Percentiles rank a stretch among this genome's conserved stretches.
These are phyloP conservation scores for Aphrocallistes beatrix DNA, from an alignment of 37 sponge, comb jelly and placozoan species.

Conservation along the genomic window DNA sequence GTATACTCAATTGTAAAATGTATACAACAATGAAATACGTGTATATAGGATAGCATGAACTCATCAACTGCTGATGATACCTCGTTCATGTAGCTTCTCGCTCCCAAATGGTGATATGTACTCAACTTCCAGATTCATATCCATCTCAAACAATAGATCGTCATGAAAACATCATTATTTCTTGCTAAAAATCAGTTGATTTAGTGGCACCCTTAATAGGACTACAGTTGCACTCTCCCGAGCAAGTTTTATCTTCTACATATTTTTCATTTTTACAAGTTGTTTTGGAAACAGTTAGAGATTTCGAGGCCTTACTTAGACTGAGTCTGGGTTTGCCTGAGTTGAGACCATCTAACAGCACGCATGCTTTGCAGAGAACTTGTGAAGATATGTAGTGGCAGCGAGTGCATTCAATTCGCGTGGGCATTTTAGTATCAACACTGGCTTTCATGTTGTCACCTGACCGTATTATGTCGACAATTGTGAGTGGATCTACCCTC, in stretches of 20 bases:
- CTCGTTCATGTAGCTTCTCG: too few relatives aligned
- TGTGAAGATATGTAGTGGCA: constrained; percentile 96
- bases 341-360: constrained; percentile 85
- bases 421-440: constrained; percentile 73
- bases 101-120: too few relatives aligned
- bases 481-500: constrained; percentile 56
- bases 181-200: too few relatives aligned
- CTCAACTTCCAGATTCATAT: too few relatives aligned
- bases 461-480: constrained; percentile 88
- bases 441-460: constrained; percentile 72
- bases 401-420: constrained; percentile 53
- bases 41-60: too few relatives aligned
- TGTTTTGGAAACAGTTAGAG: not conserved
- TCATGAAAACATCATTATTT: too few relatives aligned
- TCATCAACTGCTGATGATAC: too few relatives aligned
- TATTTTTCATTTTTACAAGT: not conserved
- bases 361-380: constrained; percentile 90
- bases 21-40: too few relatives aligned
- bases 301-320: constrained; percentile 56
- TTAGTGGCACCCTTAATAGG: not conserved
- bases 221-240: not conserved
- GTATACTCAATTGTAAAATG: too few relatives aligned
- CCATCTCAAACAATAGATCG: too few relatives aligned
- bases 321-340: constrained; percentile 78
- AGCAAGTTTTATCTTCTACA: not conserved